Evolutionary conservation across 2,113 vertebrate genomes (phyloP), one percentile per base, ranked within the genome.

Genomic region (Pollimyrus isidori): DNA sequence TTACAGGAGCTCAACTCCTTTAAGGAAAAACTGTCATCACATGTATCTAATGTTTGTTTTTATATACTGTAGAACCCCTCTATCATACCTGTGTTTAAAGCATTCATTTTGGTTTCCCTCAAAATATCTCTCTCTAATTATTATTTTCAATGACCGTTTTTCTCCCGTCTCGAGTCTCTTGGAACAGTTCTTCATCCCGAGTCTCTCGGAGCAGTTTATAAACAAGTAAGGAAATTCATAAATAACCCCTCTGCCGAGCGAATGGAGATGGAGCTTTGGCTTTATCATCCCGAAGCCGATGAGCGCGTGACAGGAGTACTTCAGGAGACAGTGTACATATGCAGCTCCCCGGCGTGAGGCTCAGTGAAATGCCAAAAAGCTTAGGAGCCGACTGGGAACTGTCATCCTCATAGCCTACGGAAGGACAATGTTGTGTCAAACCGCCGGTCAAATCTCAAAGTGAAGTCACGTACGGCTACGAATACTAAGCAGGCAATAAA

Each of bases 371-470:
- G 82, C 17, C 42, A 84, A 48, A n/a, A 45, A 84, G 42, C 82
- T 84, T 84, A 84, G 82, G 7, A n/a, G 21, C 1, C 82, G 42
- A 48, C 82, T 48, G 82, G 82, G 82, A n/a, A 23, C 42, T 84
- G 82, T 84, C 82, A 84, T 84, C 82, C 82, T 83, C 45, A n/a
- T 11, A n/a, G 82, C 45, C 45, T n/a, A 48, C 7, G n/a, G 45
- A 84, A 84, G 82, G 82, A 84, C 82, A 46, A 11, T 48, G 42
- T n/a, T 84, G 3, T 84, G 82, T 84, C 17, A 84, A 84, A 84
- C 39, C 45, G 19, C 39, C 35, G 42, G 76, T 82, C 76, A 42
- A 23, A 84, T 4, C 82, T 48, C 45, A 48, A 84, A 42, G 82
- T 46, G 35, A 84, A 84, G 39, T 84, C 42, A 84, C 42, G 7